Evolutionary conservation across 2,113 vertebrate species (phyloP), one percentile per base, ranked within the genome.

Genomic region (Pelecanoides urinatrix): DNA sequence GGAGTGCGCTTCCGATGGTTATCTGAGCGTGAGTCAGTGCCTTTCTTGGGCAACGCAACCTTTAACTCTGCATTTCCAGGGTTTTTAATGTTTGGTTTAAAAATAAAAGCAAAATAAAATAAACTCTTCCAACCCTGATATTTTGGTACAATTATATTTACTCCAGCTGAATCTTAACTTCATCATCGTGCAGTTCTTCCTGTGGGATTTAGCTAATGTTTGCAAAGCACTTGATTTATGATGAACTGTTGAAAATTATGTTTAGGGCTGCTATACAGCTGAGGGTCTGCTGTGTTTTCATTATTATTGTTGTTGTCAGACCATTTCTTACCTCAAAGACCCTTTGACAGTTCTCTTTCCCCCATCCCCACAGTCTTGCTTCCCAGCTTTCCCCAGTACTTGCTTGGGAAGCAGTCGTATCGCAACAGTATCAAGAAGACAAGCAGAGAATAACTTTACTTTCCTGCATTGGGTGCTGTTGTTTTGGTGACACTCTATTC

Each of bases 91-190:
- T 85, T 95, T 92, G 38, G 38, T 90, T 94, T 97, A 91, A 95
- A 97, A 97, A 97, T 92, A 95, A 94, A 84, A 90, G 70, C 65
- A 94, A 94, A 96, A 91, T 58, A 92, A 97, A 97, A 95, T 79
- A 95, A 96, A 95, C 87, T 76, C 20, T 82, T 91, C 53, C 49
- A 81, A 45, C 66, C 32, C 77, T 87, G 76, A 56, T 91, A 94
- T 95, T 96, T 94, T 91, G 44, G 91, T 94, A 92, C 47, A 61
- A 30, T 85, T 94, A 45, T 89, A 89, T 94, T 94, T 94, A 92
- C 84, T 90, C 49, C 73, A 92, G 76, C 68, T 92, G 91, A 97
- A 92, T 82, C 92, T 90, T 59, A 92, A 91, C 45, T 78, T 67
- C 87, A 80, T 79, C 95, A 63, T 30, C 70, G 71, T 11, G 22